Conservation (phyloP, 2,888 invertebrate genomes). For the Leucoma salicis region DNA sequence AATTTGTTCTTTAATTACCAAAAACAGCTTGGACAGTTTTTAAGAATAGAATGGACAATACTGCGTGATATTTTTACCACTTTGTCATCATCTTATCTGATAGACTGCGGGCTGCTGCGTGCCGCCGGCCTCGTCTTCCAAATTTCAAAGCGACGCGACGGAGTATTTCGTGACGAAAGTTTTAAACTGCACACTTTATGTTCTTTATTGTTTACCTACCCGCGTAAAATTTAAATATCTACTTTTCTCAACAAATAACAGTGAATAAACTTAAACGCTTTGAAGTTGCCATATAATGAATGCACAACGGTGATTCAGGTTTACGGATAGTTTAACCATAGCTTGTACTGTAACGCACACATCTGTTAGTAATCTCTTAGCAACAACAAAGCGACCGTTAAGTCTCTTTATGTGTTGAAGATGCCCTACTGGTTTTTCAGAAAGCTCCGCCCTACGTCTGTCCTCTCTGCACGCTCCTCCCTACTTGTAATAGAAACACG, state of each 20-base stretch:
- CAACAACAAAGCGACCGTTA: slow-evolving; percentile 67
- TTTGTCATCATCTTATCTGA: too few species aligned
- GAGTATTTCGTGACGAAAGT: slow-evolving; percentile 66
- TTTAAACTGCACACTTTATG: slow-evolving; percentile 74
- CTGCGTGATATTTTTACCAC: slow-evolving; percentile 36
- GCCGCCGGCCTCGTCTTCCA: slow-evolving; percentile 62
- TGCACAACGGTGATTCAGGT: slow-evolving; percentile 33
- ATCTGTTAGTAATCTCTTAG: slow-evolving; percentile 61
- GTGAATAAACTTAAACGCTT: slow-evolving; percentile 46
- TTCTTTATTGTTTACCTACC: slow-evolving; percentile 74
- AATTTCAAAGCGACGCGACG: slow-evolving; percentile 63
- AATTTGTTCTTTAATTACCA: neutral
- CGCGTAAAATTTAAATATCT: slow-evolving; percentile 63
- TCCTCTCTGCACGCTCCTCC: slow-evolving; percentile 73
- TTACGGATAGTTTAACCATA: slow-evolving; percentile 37
- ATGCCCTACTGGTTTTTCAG: slow-evolving; percentile 69
- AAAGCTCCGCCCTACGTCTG: slow-evolving; percentile 68
- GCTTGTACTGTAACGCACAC: slow-evolving; percentile 56
- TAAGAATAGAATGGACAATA: slow-evolving; percentile 43
- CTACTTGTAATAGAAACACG: slow-evolving; percentile 68
- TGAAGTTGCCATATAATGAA: slow-evolving; percentile 46
- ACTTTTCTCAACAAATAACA: slow-evolving; percentile 52
- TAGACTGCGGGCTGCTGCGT: too few species aligned
- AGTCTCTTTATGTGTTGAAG: slow-evolving; percentile 60
- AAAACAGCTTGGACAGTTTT: slow-evolving; percentile 41